Base-by-base conservation (phyloP, 2,113 vertebrate genomes). In the Ptilorrhoa leucosticta region DNA sequence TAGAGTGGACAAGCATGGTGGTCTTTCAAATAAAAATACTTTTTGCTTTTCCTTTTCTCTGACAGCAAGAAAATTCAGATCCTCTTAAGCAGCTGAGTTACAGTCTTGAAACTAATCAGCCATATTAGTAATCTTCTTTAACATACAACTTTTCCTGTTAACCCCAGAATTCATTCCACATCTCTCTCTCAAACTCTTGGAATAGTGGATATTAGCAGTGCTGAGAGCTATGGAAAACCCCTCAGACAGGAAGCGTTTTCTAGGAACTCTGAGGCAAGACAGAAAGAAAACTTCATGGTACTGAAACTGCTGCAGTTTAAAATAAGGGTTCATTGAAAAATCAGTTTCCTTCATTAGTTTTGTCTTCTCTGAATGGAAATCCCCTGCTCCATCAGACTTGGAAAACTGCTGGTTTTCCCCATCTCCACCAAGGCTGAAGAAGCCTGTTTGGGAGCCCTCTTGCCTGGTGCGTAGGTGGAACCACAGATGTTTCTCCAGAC, bases 311-410 rank as follows among this genome's bases (percentile, higher is more conserved):
- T 80, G 12, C 47, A 83, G 30, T 69, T 90, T 51, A 61, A 77
- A 70, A 79, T 86, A 77, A 87, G 15, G 0, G 2, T 35, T 93
- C 23, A 1, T 10, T 95, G 56, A 93, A 94, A 93, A 94, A 90
- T 54, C 51, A 44, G 21, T 69, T 85, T 92, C 22, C 42, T 92
- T 82, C 53, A 17, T 76, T 81, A 42, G 45, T 93, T 96, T 95
- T 96, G 90, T 97, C 94, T 97, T 97, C 95, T 97, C 95, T 95
- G 95, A 97, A 96, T 95, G 93, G 89, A 90, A 97, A 76, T 97
- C 45, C 48, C 47, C 54, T 96, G 91, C 94, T 96, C 71, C 19
- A 37, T 92, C 83, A 75, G 65, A 79, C 76, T 83, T 91, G 70
- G 77, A 95, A 96, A 95, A 84, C 57, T 85, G 37, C 40, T 92